Base-by-base conservation (phyloP, 2,797 vertebrate species). In the Crypturellus tataupa region DNA sequence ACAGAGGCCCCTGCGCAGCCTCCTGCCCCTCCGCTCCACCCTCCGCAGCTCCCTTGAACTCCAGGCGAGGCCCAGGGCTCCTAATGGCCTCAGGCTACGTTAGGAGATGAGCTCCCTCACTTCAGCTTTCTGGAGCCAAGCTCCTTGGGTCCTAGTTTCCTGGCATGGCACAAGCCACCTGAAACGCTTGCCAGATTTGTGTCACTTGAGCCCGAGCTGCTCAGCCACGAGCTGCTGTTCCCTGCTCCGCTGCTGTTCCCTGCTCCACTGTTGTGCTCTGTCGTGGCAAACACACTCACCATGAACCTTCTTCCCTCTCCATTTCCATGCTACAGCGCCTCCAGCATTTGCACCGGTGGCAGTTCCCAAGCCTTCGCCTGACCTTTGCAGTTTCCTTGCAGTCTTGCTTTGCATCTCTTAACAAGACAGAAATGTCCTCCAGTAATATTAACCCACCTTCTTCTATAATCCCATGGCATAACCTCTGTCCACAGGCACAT, bases 81-180 rank as follows among this genome's bases (percentile, higher is more conserved):
- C 87, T 94, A 96, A 94, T 47, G 55, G 93, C 95, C 94, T 37
- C 33, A 1, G 94, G 95, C 87, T 1, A 18, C 29, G 81, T 95
- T 95, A 97, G 93, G 90, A 78, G 77, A 85, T 93, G 44, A 62
- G 87, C 87, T 83, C 89, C 81, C 33, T 56, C 5, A 64, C 3
- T 24, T 19, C 16, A 53, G 35, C 55, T 85, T 73, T 49, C 55
- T 29, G 87, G 18, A 3, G 49, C 69, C 44, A 69, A 12, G 40
- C 46, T 62, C n/a, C 27, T 1, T 70, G 68, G 49, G 77, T 79
- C 53, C 16, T 44, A 5, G 37, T 49, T 55, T 25, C 17, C 3
- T 27, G 20, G 67, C 64, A 25, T 42, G 6, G 59, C 78, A 17
- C 55, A 44, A 42, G 20, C n/a, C 4, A 6, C 1, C n/a, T 9